These are phyloP conservation scores for Diarsia rubi DNA, from an alignment of 2,888 invertebrate genomes.

Conservation along the genomic window DNA sequence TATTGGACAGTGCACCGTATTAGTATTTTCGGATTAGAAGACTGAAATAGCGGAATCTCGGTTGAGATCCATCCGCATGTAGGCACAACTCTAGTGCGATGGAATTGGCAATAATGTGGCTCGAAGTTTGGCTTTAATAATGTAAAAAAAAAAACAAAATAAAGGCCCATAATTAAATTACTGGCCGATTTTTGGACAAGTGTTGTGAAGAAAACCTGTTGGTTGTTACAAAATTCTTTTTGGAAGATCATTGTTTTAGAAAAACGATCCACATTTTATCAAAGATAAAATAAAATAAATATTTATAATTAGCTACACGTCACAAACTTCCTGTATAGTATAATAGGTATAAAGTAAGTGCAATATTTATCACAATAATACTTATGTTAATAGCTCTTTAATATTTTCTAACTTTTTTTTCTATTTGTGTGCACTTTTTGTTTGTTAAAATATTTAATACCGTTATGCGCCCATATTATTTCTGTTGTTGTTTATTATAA, in stretches of 20 bases:
- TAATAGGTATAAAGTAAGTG: neutral
- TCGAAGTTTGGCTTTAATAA: constrained; percentile 37
- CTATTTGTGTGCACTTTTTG: neutral
- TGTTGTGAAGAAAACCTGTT: constrained; percentile 28
- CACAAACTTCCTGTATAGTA: neutral
- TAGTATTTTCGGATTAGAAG: constrained; percentile 33
- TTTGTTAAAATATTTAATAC: neutral
- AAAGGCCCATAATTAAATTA: constrained; percentile 12
- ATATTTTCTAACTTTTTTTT: neutral
- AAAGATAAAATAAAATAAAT: neutral
- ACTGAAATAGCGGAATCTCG: constrained; percentile 34
- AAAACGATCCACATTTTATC: constrained; percentile 11
- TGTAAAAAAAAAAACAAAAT: constrained; percentile 1
- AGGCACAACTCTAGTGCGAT: constrained; percentile 2
- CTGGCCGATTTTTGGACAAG: constrained; percentile 1
- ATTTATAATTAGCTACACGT: neutral
- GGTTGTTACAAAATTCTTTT: constrained; percentile 21
- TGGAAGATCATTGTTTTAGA: constrained; percentile 16
- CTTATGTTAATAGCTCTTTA: neutral
- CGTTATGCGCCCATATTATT: neutral
- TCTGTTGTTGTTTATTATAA: neutral
- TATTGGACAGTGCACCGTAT: constrained; percentile 22
- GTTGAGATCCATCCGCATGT: constrained; percentile 1
- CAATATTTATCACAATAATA: constrained; percentile 11
- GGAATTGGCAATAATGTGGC: constrained; percentile 21